Evolutionary conservation across 1,140 invertebrate genomes (phyloP).

Genomic region (Drosophila mauritiana): DNA sequence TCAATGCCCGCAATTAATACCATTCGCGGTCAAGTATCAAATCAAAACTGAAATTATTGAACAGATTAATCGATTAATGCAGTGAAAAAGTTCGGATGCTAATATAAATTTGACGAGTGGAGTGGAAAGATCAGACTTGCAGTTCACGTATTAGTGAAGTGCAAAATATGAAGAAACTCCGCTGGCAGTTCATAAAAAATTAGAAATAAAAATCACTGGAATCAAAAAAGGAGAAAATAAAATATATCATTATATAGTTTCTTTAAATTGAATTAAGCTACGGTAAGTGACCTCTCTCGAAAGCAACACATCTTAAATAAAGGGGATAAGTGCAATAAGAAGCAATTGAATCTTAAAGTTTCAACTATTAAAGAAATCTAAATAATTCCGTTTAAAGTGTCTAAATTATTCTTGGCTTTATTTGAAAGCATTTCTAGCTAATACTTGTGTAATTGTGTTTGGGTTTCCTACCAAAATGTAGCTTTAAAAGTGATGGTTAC

Average conservation of each 20-base stretch:
- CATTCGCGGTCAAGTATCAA: constrained; percentile 22
- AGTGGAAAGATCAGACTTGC: constrained; percentile 7
- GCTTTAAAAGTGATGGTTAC: too few relatives aligned
- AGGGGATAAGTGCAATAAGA: too few relatives aligned
- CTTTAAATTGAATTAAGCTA: not conserved
- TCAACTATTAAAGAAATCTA: too few relatives aligned
- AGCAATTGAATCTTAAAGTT: too few relatives aligned
- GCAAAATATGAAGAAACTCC: constrained; percentile 61
- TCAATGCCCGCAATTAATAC: constrained; percentile 18
- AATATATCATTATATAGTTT: not conserved
- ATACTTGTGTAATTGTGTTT: too few relatives aligned
- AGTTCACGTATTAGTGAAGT: not conserved
- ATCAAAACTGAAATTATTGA: constrained; percentile 3
- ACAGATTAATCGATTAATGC: constrained; percentile 3
- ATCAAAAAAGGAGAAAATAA: too few relatives aligned
- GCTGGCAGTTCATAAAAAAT: constrained; percentile 12
- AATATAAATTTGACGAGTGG: not conserved
- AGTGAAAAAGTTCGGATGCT: constrained; percentile 4
- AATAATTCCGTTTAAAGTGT: too few relatives aligned
- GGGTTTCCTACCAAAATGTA: too few relatives aligned
- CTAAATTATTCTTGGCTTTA: too few relatives aligned
- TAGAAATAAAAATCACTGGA: not conserved
- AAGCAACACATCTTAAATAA: too few relatives aligned
- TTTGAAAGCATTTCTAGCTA: too few relatives aligned
- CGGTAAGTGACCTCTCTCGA: not conserved